Percentiles rank a stretch among this genome's conserved stretches.
These are phyloP conservation scores for Amblyjoppa proteus DNA, from an alignment of 2,888 invertebrate species.

Conservation along the genomic window DNA sequence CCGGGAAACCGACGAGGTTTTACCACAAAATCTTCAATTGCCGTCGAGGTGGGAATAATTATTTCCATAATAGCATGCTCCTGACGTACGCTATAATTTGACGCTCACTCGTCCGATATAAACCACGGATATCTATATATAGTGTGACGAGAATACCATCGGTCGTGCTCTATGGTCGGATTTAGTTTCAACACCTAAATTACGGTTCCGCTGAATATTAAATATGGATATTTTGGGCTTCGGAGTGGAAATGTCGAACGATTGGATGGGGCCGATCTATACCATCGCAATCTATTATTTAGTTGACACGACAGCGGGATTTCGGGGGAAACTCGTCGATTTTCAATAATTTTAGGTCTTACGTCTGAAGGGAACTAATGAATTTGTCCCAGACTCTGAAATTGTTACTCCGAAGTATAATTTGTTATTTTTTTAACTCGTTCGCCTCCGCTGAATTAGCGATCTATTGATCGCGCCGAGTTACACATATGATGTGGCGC, in stretches of 20 bases:
- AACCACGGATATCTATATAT: background rate
- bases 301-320: too few relatives aligned
- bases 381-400: background rate
- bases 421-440: background rate
- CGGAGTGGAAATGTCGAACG: background rate
- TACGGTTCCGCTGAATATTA: background rate
- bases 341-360: background rate
- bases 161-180: background rate
- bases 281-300: background rate
- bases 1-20: background rate
- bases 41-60: background rate
- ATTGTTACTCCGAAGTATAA: background rate
- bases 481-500: too few relatives aligned
- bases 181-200: background rate
- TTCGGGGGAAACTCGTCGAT: background rate
- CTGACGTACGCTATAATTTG: background rate
- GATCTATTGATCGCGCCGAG: too few relatives aligned
- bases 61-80: conserved; percentile 5
- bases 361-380: background rate
- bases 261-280: background rate
- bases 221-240: background rate
- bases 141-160: background rate
- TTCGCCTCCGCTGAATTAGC: background rate
- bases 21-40: conserved; percentile 2
- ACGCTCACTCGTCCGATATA: background rate